Conservation (phyloP, 2,888 invertebrate genomes). For the Dolomedes plantarius region DNA sequence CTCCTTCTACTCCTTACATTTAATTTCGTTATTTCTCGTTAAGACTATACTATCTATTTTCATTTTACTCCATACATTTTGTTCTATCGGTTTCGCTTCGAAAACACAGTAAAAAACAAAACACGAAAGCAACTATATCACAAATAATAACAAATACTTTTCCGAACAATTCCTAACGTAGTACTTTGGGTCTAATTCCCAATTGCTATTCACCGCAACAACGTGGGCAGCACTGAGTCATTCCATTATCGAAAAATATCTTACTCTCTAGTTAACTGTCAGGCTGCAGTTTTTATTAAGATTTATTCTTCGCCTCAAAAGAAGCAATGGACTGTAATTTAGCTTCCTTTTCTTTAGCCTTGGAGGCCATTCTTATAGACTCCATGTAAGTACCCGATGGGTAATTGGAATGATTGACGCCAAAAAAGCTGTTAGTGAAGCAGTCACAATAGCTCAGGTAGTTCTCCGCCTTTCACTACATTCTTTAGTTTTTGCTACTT, state of each 20-base stretch:
- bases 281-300: neutral
- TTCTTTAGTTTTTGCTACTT: neutral
- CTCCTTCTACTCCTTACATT: too few relatives aligned
- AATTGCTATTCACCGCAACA: neutral
- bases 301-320: neutral
- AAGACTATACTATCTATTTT: too few relatives aligned
- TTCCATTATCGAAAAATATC: neutral
- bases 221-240: neutral
- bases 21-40: too few relatives aligned
- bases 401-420: neutral
- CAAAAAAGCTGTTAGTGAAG: neutral
- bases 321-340: neutral
- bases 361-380: neutral
- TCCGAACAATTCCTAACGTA: neutral
- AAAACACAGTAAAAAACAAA: too few relatives aligned
- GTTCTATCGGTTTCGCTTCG: too few relatives aligned
- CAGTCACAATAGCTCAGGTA: slow-evolving; percentile 8
- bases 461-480: neutral
- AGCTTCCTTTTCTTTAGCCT: neutral
- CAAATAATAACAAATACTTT: too few relatives aligned
- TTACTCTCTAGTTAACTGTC: neutral
- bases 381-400: neutral
- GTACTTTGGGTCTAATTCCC: neutral
- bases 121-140: too few relatives aligned
- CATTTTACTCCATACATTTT: too few relatives aligned